Percentiles rank a stretch among this genome's conserved stretches.
Conservation (phyloP, 2,797 vertebrate genomes). For the Liasis olivaceus region DNA sequence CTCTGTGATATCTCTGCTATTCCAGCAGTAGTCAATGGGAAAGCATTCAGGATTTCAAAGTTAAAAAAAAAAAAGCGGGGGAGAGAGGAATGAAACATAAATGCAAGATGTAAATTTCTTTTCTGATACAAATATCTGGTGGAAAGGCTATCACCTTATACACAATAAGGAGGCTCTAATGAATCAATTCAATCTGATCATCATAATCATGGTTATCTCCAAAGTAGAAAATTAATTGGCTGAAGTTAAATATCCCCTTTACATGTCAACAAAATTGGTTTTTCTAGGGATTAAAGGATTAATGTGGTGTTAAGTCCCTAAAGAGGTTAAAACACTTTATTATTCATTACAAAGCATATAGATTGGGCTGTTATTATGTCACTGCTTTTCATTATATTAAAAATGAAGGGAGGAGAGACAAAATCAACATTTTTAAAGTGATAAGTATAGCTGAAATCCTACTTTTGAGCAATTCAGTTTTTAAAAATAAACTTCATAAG, state of each 20-base stretch:
- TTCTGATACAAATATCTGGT: slow-evolving; percentile 47
- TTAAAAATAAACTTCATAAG: background rate
- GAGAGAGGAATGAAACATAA: slow-evolving; percentile 34
- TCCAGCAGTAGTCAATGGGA: slow-evolving; percentile 39
- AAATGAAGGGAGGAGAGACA: slow-evolving; percentile 23
- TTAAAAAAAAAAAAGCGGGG: slow-evolving; percentile 11
- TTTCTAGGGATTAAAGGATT: slow-evolving; percentile 97
- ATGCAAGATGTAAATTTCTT: slow-evolving; percentile 45
- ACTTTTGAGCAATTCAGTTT: background rate
- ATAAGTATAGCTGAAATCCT: background rate
- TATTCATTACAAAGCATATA: slow-evolving; percentile 94
- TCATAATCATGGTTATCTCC: slow-evolving; percentile 85
- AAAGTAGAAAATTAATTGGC: slow-evolving; percentile 94
- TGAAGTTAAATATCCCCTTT: slow-evolving; percentile 90
- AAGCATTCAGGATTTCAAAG: slow-evolving; percentile 9
- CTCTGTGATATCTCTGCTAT: slow-evolving; percentile 25
- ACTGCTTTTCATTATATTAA: slow-evolving; percentile 62
- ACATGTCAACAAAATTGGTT: slow-evolving; percentile 91
- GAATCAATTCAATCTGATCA: slow-evolving; percentile 91
- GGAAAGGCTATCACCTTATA: slow-evolving; percentile 63
- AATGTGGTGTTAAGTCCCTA: slow-evolving; percentile 90
- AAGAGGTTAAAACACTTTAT: slow-evolving; percentile 91
- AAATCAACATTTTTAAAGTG: slow-evolving; percentile 16
- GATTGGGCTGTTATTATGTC: slow-evolving; percentile 71
- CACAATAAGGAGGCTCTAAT: slow-evolving; percentile 83